Conservation (phyloP, 2,113 vertebrate genomes). For the Herpetotheres cachinnans region DNA sequence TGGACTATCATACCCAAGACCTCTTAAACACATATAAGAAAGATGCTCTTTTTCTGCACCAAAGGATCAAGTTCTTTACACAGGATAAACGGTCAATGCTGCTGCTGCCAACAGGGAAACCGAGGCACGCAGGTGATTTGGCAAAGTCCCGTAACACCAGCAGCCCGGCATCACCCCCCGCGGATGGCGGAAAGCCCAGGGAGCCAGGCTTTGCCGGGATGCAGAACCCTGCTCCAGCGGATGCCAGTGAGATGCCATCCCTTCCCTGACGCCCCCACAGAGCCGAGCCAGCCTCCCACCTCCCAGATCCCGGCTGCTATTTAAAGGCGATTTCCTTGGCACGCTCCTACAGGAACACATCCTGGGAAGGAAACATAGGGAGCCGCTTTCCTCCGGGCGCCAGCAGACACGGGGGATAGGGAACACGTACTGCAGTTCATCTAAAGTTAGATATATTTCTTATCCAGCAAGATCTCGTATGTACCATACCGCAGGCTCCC, state of each 20-base stretch:
- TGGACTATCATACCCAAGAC: not conserved
- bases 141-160: not conserved
- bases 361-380: not conserved
- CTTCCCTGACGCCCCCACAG: fast-evolving
- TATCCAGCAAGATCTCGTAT: not conserved
- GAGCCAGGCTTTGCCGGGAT: not conserved
- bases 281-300: not conserved
- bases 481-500: not conserved
- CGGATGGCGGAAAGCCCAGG: not conserved
- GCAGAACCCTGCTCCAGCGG: not conserved
- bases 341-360: not conserved
- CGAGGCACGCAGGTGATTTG: not conserved
- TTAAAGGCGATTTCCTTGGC: not conserved
- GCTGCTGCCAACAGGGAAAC: not conserved
- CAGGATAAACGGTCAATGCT: fast-evolving
- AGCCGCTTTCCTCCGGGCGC: not conserved
- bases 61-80: not conserved
- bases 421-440: not conserved
- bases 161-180: fast-evolving
- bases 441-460: not conserved
- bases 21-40: fast-evolving
- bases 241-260: not conserved
- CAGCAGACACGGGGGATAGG: not conserved
- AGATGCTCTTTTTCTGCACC: not conserved
- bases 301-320: not conserved